Conservation (phyloP, 2,113 vertebrate genomes). For the Camelus dromedarius region DNA sequence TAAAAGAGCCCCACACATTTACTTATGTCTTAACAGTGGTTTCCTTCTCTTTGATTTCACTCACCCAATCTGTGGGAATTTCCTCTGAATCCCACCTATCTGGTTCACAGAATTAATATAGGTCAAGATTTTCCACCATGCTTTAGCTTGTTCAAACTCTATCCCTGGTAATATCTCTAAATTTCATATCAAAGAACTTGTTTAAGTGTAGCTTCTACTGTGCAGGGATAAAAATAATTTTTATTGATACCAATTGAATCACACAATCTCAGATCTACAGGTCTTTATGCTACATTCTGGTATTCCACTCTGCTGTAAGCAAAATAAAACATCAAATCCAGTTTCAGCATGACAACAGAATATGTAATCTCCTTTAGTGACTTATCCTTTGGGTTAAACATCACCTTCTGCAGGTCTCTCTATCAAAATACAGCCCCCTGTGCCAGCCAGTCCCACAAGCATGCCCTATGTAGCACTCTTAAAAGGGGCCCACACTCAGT, state of each 20-base stretch:
- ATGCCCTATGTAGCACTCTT: neutral
- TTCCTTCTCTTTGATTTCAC: neutral
- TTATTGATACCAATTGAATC: neutral
- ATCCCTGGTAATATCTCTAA: neutral
- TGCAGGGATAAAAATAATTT: neutral
- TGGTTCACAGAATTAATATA: neutral
- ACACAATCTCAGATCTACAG: neutral
- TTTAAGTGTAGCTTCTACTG: neutral
- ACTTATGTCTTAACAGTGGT: neutral
- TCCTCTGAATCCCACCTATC: neutral
- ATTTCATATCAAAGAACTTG: neutral
- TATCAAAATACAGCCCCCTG: neutral
- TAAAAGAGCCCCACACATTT: neutral
- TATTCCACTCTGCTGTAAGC: neutral
- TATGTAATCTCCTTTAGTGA: neutral
- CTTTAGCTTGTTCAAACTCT: neutral
- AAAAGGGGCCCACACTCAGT: neutral
- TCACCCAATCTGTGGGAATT: neutral
- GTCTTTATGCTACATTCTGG: neutral
- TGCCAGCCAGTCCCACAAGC: rapidly evolving
- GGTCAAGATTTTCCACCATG: neutral
- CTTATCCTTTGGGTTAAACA: neutral
- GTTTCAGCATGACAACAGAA: neutral
- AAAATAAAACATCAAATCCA: neutral
- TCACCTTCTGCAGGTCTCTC: neutral